Evolutionary conservation across 2,113 vertebrate species (phyloP).

Genomic region (Cyphomyrus plagiostoma): DNA sequence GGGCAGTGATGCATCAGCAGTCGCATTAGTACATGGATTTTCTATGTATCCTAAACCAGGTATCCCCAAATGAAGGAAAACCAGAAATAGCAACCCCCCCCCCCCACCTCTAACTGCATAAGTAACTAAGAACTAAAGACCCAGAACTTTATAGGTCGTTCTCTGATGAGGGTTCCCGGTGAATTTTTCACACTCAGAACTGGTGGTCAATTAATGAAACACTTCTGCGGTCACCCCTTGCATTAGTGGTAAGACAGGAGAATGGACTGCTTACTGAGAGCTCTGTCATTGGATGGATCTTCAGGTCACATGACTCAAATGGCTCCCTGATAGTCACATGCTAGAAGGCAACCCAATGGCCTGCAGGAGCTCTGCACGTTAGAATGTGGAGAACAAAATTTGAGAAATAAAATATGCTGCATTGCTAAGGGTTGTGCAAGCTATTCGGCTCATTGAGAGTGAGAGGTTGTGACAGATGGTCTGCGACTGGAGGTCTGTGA

Average conservation of each 20-base stretch:
- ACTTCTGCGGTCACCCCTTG: not conserved
- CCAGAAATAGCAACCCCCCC: not conserved
- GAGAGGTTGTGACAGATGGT: not conserved
- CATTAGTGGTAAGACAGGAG: not conserved
- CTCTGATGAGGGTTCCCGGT: not conserved
- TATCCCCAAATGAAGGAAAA: not conserved
- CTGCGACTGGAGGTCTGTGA: constrained; percentile 7
- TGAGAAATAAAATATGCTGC: constrained; percentile 10
- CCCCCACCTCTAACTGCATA: not conserved
- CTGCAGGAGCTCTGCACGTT: not conserved
- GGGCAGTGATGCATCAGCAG: not conserved
- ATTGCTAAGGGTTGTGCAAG: not conserved
- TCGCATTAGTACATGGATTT: not conserved
- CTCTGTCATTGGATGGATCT: not conserved
- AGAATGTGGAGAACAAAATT: not conserved
- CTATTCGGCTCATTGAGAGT: not conserved
- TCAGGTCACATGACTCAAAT: not conserved
- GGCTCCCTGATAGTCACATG: not conserved
- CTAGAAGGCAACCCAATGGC: not conserved
- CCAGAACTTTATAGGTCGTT: not conserved
- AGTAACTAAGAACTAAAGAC: not conserved
- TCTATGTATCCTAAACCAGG: not conserved
- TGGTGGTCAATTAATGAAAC: not conserved
- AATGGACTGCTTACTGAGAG: not conserved
- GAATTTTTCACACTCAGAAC: not conserved